phyloP scores from a whole-genome alignment of 2,888 invertebrate genomes.

The Dastarcus helophoroides region DNA sequence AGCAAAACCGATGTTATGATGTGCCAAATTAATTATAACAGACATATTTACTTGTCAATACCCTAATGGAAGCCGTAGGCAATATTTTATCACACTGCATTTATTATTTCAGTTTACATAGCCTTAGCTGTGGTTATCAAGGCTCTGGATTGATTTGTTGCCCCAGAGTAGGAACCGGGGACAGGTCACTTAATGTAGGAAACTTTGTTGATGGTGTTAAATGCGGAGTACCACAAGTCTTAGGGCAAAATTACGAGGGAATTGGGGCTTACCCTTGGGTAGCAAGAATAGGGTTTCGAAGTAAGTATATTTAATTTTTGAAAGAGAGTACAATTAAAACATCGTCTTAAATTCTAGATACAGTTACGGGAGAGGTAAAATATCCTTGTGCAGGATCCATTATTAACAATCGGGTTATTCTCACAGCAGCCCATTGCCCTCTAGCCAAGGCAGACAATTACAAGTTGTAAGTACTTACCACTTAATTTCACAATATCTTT shows the following conservation, averaged over 20 bases:
- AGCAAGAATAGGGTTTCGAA: slow-evolving; percentile 62
- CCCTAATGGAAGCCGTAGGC: no score
- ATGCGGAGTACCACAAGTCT: slow-evolving; percentile 55
- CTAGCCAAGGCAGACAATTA: slow-evolving; percentile 64
- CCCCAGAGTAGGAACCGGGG: slow-evolving; percentile 28
- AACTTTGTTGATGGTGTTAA: slow-evolving; percentile 36
- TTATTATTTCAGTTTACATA: no score
- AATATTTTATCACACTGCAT: no score
- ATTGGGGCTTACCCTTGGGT: slow-evolving; percentile 68
- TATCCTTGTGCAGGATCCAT: slow-evolving; percentile 71
- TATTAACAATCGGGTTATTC: slow-evolving; percentile 45
- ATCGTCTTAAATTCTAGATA: slow-evolving; percentile 41
- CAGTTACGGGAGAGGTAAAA: slow-evolving; percentile 53
- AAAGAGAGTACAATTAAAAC: background rate
- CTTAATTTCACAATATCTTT: slow-evolving; percentile 3
- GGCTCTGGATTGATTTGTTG: slow-evolving; percentile 49
- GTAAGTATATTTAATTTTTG: slow-evolving; percentile 39
- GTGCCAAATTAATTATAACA: background rate
- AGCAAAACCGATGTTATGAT: no score
- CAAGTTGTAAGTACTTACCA: slow-evolving; percentile 56
- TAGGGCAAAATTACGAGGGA: slow-evolving; percentile 51
- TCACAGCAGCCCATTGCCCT: slow-evolving; percentile 73
- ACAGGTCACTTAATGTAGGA: slow-evolving; percentile 16
- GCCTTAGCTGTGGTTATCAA: slow-evolving; percentile 47
- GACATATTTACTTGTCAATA: slow-evolving; percentile 1